Percentiles rank a stretch among this genome's conserved stretches.
Conservation (phyloP, 2,113 vertebrate genomes). For the Lagopus muta region DNA sequence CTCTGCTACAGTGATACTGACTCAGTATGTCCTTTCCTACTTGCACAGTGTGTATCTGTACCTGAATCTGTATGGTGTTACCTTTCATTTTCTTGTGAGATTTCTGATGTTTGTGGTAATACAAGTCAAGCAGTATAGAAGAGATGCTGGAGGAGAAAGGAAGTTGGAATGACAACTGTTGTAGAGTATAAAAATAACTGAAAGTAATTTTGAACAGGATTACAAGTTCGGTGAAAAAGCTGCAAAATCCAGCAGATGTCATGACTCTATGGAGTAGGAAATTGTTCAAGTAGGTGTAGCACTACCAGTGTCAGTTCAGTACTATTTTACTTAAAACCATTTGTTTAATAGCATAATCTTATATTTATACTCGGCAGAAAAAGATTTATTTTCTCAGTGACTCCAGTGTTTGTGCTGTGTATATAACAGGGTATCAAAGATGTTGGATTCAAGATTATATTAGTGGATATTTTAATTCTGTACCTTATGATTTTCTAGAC, state of each 20-base stretch:
- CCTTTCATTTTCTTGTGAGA: neutral
- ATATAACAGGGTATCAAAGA: neutral
- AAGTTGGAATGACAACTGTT: neutral
- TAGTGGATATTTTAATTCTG: neutral
- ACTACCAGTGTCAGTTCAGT: neutral
- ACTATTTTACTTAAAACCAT: neutral
- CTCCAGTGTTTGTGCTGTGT: accelerated
- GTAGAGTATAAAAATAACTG: neutral
- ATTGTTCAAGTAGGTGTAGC: neutral
- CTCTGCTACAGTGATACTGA: accelerated
- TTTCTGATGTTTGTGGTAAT: neutral
- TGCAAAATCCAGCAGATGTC: neutral
- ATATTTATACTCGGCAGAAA: neutral
- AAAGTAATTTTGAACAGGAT: neutral
- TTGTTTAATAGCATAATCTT: too few relatives aligned
- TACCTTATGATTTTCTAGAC: neutral
- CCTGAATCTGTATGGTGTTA: neutral
- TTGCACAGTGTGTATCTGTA: accelerated
- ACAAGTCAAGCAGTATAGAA: neutral
- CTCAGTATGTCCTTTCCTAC: neutral
- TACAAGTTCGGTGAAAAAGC: neutral
- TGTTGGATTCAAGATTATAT: neutral
- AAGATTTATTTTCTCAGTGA: neutral
- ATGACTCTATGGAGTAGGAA: neutral
- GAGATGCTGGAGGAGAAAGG: neutral